These are phyloP conservation scores for Bombus haemorrhoidalis DNA, from an alignment of 1,140 invertebrate species.

Conservation along the genomic window DNA sequence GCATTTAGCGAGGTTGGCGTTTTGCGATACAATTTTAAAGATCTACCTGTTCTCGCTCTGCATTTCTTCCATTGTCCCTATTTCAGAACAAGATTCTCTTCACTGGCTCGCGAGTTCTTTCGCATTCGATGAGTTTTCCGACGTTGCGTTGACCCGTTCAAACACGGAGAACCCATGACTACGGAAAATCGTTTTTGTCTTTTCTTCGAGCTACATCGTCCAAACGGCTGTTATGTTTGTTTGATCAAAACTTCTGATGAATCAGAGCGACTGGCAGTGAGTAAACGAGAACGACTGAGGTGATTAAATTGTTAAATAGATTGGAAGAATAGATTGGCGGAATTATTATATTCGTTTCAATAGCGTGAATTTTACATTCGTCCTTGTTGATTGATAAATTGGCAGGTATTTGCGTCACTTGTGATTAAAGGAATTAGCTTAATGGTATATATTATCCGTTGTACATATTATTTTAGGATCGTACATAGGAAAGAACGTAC, in stretches of 20 bases:
- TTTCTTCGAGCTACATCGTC: neutral
- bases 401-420: neutral
- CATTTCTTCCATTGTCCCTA: no score
- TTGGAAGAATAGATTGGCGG: neutral
- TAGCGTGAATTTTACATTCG: neutral
- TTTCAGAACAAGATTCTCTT: neutral
- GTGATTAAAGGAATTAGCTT: neutral
- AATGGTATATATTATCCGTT: no score
- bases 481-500: neutral
- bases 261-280: neutral
- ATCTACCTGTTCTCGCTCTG: neutral
- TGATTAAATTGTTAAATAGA: conserved; percentile 15
- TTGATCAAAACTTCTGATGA: neutral
- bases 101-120: no score
- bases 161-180: neutral
- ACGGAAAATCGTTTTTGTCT: neutral
- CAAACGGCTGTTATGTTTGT: neutral
- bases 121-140: neutral
- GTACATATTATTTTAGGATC: no score
- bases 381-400: neutral
- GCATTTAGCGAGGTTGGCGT: conserved; percentile 4
- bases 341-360: neutral
- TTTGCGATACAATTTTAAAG: conserved; percentile 18
- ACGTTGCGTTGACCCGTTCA: no score
- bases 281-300: no score